Conservation (phyloP, 2,113 vertebrate genomes). For the Chaenocephalus aceratus region DNA sequence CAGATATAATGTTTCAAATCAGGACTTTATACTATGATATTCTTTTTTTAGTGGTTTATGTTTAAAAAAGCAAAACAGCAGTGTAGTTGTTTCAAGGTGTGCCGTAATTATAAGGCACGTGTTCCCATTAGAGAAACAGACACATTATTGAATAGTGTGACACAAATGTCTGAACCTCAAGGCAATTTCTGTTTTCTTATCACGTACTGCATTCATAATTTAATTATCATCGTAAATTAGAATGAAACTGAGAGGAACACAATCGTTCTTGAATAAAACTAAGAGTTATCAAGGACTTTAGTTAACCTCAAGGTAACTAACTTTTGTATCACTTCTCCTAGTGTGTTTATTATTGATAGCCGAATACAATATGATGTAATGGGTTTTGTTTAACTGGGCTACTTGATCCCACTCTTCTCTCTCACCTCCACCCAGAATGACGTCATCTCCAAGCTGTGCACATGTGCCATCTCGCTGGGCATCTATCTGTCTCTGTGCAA, state of each 20-base stretch:
- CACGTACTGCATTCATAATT: slow-evolving; percentile 39
- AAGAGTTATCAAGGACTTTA: slow-evolving; percentile 5
- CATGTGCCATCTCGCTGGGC: slow-evolving; percentile 90
- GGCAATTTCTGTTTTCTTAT: slow-evolving; percentile 31
- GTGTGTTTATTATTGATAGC: not conserved
- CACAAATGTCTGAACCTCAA: slow-evolving; percentile 22
- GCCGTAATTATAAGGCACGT: slow-evolving; percentile 13
- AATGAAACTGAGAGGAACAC: slow-evolving; percentile 13
- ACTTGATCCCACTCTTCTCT: not conserved
- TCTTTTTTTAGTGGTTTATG: not conserved
- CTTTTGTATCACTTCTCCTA: not conserved
- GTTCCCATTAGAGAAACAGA: slow-evolving; percentile 13
- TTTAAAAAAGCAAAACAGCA: not conserved
- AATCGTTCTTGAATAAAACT: slow-evolving; percentile 27
- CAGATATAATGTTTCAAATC: not conserved
- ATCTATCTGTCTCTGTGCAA: slow-evolving; percentile 91
- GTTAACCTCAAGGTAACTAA: slow-evolving; percentile 9
- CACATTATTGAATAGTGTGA: slow-evolving; percentile 25
- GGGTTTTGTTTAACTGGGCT: not conserved
- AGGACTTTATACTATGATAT: slow-evolving; percentile 6
- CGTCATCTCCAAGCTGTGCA: slow-evolving; percentile 90
- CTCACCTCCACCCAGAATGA: slow-evolving; percentile 82
- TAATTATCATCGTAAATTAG: slow-evolving; percentile 14
- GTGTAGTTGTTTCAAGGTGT: not conserved
- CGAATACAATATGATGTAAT: not conserved